phyloP scores from a whole-genome alignment of 2,888 invertebrate species.

The Carcina quercana region DNA sequence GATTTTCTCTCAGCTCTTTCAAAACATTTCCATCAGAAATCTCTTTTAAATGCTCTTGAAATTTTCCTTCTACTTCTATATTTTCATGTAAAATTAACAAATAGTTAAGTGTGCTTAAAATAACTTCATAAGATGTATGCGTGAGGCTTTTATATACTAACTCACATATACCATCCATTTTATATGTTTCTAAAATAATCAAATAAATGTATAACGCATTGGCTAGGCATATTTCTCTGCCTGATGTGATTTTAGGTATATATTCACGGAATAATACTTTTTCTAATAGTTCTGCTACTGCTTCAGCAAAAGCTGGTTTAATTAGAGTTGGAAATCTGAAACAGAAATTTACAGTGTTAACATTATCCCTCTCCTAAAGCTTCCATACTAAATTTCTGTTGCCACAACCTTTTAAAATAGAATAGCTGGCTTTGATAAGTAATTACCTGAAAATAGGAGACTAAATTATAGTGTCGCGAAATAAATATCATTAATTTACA shows the following conservation, averaged over 20 bases:
- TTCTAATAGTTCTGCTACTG: conserved; percentile 23
- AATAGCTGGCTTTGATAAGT: no score
- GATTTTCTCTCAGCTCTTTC: conserved; percentile 17
- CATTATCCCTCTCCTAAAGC: no score
- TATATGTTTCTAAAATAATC: conserved; percentile 20
- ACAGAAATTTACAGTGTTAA: no score
- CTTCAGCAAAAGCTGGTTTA: conserved; percentile 15
- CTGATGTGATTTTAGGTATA: conserved; percentile 21
- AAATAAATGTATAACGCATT: conserved; percentile 28
- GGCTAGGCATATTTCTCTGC: conserved; percentile 37
- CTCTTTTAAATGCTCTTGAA: conserved; percentile 30
- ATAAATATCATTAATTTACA: no score
- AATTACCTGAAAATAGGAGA: no score
- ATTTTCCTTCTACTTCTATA: conserved; percentile 26
- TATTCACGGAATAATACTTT: conserved; percentile 24
- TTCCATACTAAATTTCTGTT: no score
- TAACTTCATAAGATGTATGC: conserved; percentile 34
- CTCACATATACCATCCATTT: conserved; percentile 10
- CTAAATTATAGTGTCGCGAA: no score
- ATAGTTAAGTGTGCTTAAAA: conserved; percentile 29
- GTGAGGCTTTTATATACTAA: conserved; percentile 22
- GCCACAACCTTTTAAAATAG: no score
- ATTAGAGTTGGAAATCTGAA: conserved; percentile 36
- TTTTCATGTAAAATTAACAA: conserved; percentile 27
- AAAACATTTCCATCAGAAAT: conserved; percentile 19